phyloP scores from a whole-genome alignment of 2,888 invertebrate species.

The Archips xylosteana region DNA sequence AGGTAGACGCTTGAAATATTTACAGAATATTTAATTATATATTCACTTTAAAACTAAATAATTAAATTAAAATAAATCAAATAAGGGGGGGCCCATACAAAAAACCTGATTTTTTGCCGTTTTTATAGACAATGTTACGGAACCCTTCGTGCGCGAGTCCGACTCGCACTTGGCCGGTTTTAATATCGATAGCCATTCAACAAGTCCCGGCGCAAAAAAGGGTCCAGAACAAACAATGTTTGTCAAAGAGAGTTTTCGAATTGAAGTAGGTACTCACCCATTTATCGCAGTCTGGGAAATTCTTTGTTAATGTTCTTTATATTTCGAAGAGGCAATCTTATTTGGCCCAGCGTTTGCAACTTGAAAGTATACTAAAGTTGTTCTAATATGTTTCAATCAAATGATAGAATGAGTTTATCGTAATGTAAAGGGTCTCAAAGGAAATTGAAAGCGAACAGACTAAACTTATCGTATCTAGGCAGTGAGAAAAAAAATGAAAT shows the following conservation, averaged over 20 bases:
- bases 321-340: not conserved
- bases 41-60: no score
- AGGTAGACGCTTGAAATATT: no score
- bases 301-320: constrained; percentile 1
- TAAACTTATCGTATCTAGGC: not conserved
- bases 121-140: no score
- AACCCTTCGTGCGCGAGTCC: no score
- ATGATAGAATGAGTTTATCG: not conserved
- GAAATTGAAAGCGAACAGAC: not conserved
- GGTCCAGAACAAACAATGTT: not conserved
- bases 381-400: not conserved
- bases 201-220: not conserved
- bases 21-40: no score
- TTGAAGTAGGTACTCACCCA: not conserved
- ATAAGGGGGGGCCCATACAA: no score
- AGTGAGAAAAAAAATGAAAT: not conserved
- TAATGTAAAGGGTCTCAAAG: not conserved
- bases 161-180: no score
- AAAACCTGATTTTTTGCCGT: no score
- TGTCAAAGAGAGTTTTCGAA: constrained; percentile 1
- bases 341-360: not conserved
- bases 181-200: not conserved
- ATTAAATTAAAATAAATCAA: no score
- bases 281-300: not conserved
- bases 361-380: not conserved